Evolutionary conservation across 2,797 vertebrate species (phyloP).

Genomic region (Parotocinclus haroldoi): DNA sequence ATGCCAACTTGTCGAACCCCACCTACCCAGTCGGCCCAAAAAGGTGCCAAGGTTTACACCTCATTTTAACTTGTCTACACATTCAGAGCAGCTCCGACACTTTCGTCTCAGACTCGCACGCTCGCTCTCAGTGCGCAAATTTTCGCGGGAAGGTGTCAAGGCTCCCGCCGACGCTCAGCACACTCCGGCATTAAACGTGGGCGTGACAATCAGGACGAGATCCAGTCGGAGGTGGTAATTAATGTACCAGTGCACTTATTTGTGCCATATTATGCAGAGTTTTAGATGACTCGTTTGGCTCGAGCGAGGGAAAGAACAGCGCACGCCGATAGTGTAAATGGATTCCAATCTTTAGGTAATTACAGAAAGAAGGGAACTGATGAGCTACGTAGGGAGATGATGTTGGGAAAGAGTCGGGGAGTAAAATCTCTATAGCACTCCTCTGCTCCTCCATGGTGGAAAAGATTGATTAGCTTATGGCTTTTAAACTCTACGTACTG

Average conservation of each 20-base stretch:
- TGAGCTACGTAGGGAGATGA: conserved; percentile 6
- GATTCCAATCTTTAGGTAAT: conserved; percentile 54
- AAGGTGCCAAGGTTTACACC: conserved; percentile 56
- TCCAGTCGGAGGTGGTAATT: conserved; percentile 64
- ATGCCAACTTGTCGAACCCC: conserved; percentile 33
- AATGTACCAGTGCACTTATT: conserved; percentile 60
- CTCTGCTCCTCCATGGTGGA: too few relatives aligned
- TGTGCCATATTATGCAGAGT: conserved; percentile 57
- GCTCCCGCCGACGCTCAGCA: conserved; percentile 52
- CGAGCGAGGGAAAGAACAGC: conserved; percentile 40
- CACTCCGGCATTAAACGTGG: conserved; percentile 49
- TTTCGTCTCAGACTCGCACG: conserved; percentile 40
- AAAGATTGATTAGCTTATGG: too few relatives aligned
- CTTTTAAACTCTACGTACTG: too few relatives aligned
- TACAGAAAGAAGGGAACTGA: conserved; percentile 45
- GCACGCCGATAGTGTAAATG: conserved; percentile 39
- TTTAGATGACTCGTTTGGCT: conserved; percentile 46
- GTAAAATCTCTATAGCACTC: too few relatives aligned
- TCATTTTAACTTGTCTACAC: conserved; percentile 39
- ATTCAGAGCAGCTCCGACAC: conserved; percentile 42
- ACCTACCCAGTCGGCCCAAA: conserved; percentile 23
- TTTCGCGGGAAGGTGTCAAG: conserved; percentile 58
- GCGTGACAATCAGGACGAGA: conserved; percentile 49
- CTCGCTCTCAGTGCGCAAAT: conserved; percentile 55
- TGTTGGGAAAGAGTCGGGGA: too few relatives aligned